Evolutionary conservation across 2,888 invertebrate species (phyloP), one percentile per base, ranked within the genome.

Genomic region (Tromatobia lineatoria): DNA sequence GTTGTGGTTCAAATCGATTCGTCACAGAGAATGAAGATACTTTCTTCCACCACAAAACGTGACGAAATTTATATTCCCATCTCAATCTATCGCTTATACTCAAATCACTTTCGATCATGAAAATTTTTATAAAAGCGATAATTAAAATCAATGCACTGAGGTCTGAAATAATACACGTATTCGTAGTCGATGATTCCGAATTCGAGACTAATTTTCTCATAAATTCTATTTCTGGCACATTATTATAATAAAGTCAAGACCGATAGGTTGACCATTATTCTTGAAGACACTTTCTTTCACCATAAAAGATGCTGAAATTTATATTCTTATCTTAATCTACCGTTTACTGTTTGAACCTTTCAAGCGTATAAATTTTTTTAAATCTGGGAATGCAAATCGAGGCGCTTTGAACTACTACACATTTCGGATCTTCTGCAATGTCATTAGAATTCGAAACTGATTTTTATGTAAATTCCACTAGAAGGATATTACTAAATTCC

Each of bases 1-100:
- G 29, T 45, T 8, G 15, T 59, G 34, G 69, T n/a, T 57, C 25
- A 38, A 34, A 71, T 78, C 34, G 50, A 78, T 71, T 78, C 70
- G 52, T 61, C n/a, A 50, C 47, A 20, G 38, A 11, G 45, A 42
- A 57, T 54, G 25, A 23, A 54, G 23, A 71, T 57, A 34, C 29
- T 73, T 18, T 7, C 47, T 15, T 47, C 20, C 13, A 74, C 47
- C 45, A n/a, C 29, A 3, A 50, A 74, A 47, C 61, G 47, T 20
- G 13, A 20, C 61, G 4, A 50, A 29, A 8, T 47, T 61, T 47
- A 25, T 13, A 29, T 74, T 4, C 18, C 29, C 29, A 25, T 11
- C 29, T 61, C 18, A 47, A 47, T 52, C n/a, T 23, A 50, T 6
- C 15, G n/a, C 10, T 38, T 38, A 13, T 11, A 42, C 18, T 64